phyloP scores from a whole-genome alignment of 1,140 invertebrate genomes.

The Vollenhovia emeryi region DNA sequence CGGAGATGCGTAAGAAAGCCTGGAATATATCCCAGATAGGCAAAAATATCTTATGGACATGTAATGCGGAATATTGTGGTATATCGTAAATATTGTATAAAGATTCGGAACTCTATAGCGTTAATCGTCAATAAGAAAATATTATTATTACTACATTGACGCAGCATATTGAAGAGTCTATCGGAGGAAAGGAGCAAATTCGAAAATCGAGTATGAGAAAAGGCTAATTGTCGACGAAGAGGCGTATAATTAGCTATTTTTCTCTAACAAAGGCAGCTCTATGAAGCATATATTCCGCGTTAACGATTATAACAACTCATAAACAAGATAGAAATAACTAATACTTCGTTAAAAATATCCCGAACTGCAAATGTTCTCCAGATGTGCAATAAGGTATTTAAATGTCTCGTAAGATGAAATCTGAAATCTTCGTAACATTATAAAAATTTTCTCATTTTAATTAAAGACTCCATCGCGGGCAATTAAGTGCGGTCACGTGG shows the following conservation, averaged over 20 bases:
- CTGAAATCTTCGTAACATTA: neutral
- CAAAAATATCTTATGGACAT: conserved; percentile 9
- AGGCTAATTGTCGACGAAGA: neutral
- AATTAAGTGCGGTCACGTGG: neutral
- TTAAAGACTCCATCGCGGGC: neutral
- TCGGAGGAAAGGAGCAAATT: neutral
- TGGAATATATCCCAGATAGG: neutral
- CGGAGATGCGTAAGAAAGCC: neutral
- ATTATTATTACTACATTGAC: conserved; percentile 2
- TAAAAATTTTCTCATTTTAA: neutral
- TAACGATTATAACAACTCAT: neutral
- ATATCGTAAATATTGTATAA: conserved; percentile 46
- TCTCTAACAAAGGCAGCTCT: neutral
- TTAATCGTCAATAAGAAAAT: conserved; percentile 51
- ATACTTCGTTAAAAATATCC: conserved; percentile 1
- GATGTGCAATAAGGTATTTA: neutral
- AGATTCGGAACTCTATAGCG: conserved; percentile 38
- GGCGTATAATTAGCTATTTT: neutral
- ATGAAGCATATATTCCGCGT: neutral
- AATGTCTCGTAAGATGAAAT: conserved; percentile 9
- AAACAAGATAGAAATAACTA: neutral
- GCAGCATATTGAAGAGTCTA: neutral
- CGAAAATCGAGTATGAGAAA: neutral
- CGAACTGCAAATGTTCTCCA: neutral
- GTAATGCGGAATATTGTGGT: conserved; percentile 5